Conservation (phyloP, 2,797 vertebrate genomes). For the Lithobates pipiens region DNA sequence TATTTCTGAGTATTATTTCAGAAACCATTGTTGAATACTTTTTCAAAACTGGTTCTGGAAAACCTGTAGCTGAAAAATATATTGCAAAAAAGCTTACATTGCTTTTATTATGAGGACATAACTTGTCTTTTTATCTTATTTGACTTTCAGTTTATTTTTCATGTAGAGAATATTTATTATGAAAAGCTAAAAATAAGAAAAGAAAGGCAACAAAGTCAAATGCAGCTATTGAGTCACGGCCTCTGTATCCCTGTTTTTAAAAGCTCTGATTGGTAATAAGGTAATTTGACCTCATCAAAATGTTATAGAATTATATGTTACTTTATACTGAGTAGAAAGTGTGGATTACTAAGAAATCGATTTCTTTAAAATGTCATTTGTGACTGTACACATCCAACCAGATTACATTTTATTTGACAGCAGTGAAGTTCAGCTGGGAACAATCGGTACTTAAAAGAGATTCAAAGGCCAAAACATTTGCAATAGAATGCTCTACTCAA, state of each 20-base stretch:
- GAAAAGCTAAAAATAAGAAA: neutral
- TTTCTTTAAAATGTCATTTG: conserved; percentile 62
- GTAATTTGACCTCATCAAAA: conserved; percentile 62
- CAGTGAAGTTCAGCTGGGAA: conserved; percentile 60
- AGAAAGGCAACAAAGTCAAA: neutral
- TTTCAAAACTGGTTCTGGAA: no score
- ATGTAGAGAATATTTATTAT: neutral
- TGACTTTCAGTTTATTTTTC: neutral
- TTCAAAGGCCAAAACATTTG: conserved; percentile 59
- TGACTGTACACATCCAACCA: conserved; percentile 62
- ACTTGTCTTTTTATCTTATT: no score
- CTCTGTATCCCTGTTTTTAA: conserved; percentile 49
- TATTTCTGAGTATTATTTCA: no score
- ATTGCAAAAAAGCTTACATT: no score
- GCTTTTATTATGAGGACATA: no score
- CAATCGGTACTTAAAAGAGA: conserved; percentile 61
- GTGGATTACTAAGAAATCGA: conserved; percentile 62
- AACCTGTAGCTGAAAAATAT: no score
- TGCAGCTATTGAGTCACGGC: conserved; percentile 46
- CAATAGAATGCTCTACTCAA: conserved; percentile 15
- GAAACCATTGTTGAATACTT: no score
- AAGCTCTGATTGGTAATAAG: conserved; percentile 53
- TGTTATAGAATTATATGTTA: conserved; percentile 61
- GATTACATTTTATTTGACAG: conserved; percentile 62
- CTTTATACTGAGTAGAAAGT: conserved; percentile 60